Evolutionary conservation across 2,797 vertebrate species (phyloP).

Genomic region (Mormyrus hasselquistii): DNA sequence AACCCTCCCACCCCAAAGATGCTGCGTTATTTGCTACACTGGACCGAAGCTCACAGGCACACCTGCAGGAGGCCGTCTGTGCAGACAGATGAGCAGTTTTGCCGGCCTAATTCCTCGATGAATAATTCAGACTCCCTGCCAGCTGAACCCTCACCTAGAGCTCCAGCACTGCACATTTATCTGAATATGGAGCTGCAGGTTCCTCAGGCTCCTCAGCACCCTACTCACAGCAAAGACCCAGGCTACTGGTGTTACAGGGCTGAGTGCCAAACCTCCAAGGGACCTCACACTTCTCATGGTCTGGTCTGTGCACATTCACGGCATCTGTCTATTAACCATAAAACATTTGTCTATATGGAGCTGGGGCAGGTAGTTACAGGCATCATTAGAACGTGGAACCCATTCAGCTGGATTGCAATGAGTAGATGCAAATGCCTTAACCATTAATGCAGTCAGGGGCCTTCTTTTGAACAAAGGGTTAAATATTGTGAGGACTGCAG

Average conservation of each 20-base stretch:
- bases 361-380: background rate
- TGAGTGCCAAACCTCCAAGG: background rate
- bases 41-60: too few species aligned
- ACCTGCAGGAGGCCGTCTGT: background rate
- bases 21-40: background rate
- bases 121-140: constrained; percentile 7
- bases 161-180: background rate
- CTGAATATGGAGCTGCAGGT: background rate
- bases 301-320: background rate
- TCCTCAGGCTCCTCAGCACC: background rate
- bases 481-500: background rate
- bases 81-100: constrained; percentile 3
- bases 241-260: background rate
- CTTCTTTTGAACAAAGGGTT: background rate
- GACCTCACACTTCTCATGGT: background rate
- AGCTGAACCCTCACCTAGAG: background rate
- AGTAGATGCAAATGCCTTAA: background rate
- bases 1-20: background rate
- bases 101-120: background rate
- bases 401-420: background rate
- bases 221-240: background rate
- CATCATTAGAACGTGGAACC: background rate
- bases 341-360: background rate
- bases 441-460: background rate
- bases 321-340: background rate